Percentiles rank a stretch among this genome's conserved stretches.
Conservation (phyloP, 2,797 vertebrate species). For the Sebastiscus tertius region DNA sequence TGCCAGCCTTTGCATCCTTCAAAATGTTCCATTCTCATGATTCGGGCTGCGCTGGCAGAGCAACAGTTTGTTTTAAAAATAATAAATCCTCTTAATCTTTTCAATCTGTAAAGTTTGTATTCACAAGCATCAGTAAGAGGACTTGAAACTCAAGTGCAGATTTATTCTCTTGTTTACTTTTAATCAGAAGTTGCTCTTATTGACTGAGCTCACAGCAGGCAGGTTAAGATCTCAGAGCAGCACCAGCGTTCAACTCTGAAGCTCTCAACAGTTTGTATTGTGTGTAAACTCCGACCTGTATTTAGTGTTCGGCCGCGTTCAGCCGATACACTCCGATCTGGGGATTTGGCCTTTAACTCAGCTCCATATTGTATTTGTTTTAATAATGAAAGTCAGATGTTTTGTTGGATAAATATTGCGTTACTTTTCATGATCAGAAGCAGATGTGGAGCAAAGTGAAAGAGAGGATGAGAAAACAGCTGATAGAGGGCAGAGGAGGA, state of each 20-base stretch:
- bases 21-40: not conserved
- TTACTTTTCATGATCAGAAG: constrained; percentile 46
- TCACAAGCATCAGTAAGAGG: not conserved
- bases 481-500: constrained; percentile 18
- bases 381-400: constrained; percentile 44
- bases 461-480: not conserved
- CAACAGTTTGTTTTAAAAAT: not conserved
- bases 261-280: constrained; percentile 22
- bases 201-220: not conserved
- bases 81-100: not conserved
- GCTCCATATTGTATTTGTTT: constrained; percentile 34
- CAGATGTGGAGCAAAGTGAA: constrained; percentile 56
- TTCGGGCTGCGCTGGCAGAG: not conserved
- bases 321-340: constrained; percentile 8
- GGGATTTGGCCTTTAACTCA: constrained; percentile 40
- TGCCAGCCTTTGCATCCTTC: not conserved
- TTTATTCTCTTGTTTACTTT: constrained; percentile 28
- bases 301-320: constrained; percentile 29
- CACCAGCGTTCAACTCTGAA: not conserved
- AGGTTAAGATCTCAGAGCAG: not conserved
- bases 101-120: not conserved
- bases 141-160: not conserved
- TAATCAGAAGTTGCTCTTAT: constrained; percentile 34
- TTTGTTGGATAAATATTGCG: constrained; percentile 28
- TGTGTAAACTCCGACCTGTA: constrained; percentile 59